Evolutionary conservation across 2,888 invertebrate genomes (phyloP).

Genomic region (Pelosia muscerda): DNA sequence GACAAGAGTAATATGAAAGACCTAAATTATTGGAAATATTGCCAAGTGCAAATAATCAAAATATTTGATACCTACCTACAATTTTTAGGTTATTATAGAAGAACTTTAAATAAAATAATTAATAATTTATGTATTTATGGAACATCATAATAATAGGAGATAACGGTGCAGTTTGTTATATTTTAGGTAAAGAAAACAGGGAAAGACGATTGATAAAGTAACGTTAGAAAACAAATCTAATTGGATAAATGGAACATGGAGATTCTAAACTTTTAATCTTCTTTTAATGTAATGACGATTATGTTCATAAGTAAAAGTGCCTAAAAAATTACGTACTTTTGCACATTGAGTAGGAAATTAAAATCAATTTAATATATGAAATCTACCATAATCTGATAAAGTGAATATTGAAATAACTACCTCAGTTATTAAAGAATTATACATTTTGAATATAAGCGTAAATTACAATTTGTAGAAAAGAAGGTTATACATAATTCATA

Average conservation of each 20-base stretch:
- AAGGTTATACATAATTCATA: not conserved
- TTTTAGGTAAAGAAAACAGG: no score
- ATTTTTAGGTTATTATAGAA: not conserved
- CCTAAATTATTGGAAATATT: constrained; percentile 47
- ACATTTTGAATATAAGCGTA: not conserved
- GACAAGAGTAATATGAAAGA: constrained; percentile 66
- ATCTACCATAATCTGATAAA: not conserved
- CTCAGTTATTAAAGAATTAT: not conserved
- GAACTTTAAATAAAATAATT: no score
- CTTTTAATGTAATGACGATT: not conserved
- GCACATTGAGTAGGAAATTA: not conserved
- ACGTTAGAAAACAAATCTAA: not conserved
- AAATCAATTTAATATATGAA: not conserved
- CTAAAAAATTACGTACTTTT: not conserved
- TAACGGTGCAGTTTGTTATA: no score
- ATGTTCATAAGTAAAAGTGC: not conserved
- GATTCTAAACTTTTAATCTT: not conserved
- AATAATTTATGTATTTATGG: no score
- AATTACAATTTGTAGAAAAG: not conserved
- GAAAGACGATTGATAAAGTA: not conserved
- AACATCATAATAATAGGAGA: no score
- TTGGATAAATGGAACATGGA: not conserved
- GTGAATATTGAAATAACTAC: not conserved
- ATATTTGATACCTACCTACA: not conserved
- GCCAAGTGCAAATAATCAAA: not conserved